Conservation (phyloP, 2,113 vertebrate genomes). For the Alouatta palliata region DNA sequence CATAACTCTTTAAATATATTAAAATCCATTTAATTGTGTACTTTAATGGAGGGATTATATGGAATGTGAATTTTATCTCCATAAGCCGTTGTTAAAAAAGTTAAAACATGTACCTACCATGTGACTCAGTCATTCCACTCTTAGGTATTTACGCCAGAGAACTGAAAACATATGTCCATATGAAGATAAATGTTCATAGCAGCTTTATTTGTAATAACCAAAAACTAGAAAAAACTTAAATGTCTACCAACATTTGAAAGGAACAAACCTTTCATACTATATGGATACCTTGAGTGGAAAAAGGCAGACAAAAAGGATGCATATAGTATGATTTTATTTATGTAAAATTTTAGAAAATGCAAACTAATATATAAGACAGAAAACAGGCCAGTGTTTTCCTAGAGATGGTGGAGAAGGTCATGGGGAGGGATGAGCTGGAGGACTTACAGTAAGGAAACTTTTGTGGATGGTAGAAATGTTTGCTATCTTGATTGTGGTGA, state of each 20-base stretch:
- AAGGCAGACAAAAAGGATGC: not conserved
- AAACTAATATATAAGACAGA: not conserved
- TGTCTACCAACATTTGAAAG: not conserved
- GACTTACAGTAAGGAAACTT: not conserved
- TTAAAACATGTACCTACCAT: not conserved
- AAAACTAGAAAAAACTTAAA: not conserved
- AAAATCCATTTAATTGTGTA: not conserved
- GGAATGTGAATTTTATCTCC: not conserved
- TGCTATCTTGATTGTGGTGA: not conserved
- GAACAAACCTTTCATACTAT: not conserved
- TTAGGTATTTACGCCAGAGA: not conserved
- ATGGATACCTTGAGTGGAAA: not conserved
- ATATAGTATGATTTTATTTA: not conserved
- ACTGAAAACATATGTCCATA: not conserved
- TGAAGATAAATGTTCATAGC: not conserved
- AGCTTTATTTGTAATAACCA: not conserved
- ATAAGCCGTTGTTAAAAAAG: not conserved
- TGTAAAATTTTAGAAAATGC: not conserved
- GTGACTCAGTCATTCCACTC: not conserved
- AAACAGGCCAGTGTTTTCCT: not conserved
- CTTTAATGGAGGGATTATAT: not conserved
- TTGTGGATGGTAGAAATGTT: not conserved
- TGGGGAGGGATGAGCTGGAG: not conserved
- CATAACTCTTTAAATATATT: not conserved
- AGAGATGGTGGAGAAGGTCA: not conserved